phyloP scores from a whole-genome alignment of 2,113 vertebrate genomes.

The Pleuronectes platessa region DNA sequence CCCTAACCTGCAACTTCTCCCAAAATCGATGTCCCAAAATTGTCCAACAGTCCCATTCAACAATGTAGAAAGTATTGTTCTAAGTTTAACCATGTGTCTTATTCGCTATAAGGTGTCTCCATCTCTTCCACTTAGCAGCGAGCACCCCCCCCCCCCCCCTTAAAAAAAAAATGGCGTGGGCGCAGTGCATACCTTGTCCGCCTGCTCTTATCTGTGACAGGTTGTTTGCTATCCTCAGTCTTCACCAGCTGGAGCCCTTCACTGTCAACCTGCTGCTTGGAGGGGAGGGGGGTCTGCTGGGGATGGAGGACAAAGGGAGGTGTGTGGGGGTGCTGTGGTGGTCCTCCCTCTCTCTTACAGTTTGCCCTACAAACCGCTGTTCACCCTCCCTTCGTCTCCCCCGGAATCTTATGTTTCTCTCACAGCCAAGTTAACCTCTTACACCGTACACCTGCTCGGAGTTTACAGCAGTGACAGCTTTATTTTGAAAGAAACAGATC shows the following conservation, averaged over 20 bases:
- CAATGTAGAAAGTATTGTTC: conserved; percentile 24
- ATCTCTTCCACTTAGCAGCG: conserved; percentile 23
- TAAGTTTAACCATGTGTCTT: conserved; percentile 40
- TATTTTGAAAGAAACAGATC: conserved; percentile 19
- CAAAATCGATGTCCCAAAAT: background rate
- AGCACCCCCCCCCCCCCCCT: background rate
- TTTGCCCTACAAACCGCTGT: background rate
- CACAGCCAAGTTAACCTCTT: conserved; percentile 22
- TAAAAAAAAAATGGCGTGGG: conserved; percentile 12
- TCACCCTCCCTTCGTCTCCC: background rate
- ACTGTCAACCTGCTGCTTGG: conserved; percentile 73
- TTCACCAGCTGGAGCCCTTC: conserved; percentile 77
- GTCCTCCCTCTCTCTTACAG: background rate
- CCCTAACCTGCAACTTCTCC: too few relatives aligned
- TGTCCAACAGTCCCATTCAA: conserved; percentile 17
- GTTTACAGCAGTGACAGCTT: conserved; percentile 10
- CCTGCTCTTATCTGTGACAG: conserved; percentile 80
- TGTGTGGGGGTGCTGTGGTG: conserved; percentile 34
- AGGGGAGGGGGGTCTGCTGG: conserved; percentile 41
- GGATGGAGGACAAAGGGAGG: conserved; percentile 43
- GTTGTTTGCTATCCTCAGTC: conserved; percentile 79
- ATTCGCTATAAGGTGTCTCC: conserved; percentile 30
- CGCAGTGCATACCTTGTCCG: conserved; percentile 64
- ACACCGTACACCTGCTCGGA: conserved; percentile 45
- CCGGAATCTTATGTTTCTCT: conserved; percentile 19